These are phyloP conservation scores for Conger conger DNA, from an alignment of 2,113 vertebrate genomes.

Conservation along the genomic window DNA sequence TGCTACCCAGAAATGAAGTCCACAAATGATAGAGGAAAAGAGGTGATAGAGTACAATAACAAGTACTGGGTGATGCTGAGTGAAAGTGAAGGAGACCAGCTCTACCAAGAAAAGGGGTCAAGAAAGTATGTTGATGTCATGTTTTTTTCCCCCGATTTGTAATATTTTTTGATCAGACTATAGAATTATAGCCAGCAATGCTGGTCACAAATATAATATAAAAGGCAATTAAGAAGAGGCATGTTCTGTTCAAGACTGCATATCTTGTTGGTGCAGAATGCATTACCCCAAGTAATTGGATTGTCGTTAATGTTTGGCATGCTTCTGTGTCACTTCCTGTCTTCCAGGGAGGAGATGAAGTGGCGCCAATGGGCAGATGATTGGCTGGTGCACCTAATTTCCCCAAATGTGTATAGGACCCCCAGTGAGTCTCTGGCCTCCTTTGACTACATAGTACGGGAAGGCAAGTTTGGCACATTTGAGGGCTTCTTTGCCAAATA, in stretches of 20 bases:
- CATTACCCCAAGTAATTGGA: not conserved
- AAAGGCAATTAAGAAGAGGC: not conserved
- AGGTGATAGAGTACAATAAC: conserved; percentile 85
- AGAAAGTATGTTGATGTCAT: conserved; percentile 73
- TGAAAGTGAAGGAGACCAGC: conserved; percentile 64
- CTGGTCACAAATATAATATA: not conserved
- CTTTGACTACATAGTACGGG: conserved; percentile 94
- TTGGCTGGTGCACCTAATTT: conserved; percentile 96
- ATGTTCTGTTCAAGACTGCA: not conserved
- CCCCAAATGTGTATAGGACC: conserved; percentile 93
- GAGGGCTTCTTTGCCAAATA: conserved; percentile 94
- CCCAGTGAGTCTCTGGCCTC: conserved; percentile 85
- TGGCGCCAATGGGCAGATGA: conserved; percentile 94
- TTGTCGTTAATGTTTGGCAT: not conserved
- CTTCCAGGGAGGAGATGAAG: conserved; percentile 89
- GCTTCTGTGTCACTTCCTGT: not conserved
- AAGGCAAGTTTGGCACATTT: conserved; percentile 85
- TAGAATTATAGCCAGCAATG: not conserved
- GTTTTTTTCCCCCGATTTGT: not conserved
- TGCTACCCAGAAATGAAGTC: conserved; percentile 88
- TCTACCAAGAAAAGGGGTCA: conserved; percentile 79
- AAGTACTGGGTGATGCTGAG: conserved; percentile 97
- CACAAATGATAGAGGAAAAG: conserved; percentile 80
- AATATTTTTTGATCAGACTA: not conserved
- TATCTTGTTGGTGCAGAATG: not conserved